Evolutionary conservation across 1,140 invertebrate genomes (phyloP), one percentile per base, ranked within the genome.

Genomic region (Phocides pigmalion): DNA sequence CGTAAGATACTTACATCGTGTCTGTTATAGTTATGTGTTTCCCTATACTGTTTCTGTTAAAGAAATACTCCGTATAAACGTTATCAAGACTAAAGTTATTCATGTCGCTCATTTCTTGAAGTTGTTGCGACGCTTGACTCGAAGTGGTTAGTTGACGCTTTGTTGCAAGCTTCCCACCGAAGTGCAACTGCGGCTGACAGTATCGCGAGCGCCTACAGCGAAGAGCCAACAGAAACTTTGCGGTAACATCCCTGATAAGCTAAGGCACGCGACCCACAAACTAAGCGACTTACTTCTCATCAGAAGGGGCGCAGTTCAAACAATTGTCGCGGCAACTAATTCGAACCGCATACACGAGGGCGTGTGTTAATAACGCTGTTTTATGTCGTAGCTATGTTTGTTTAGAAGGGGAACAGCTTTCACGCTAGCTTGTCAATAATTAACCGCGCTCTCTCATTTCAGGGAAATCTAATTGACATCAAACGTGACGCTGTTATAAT

Each of bases 241-340:
- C 74, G 65, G 69, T 67, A 78, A 79, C 77, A 76, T 74, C 58
- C 54, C 70, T 75, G 84, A 87, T 88, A 88, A 87, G 81, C 67
- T 62, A 64, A 64, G 68, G 66, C 72, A 54, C 65, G 66, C 73
- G 74, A 71, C 66, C 75, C 68, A 71, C 76, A 82, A 81, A 84
- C 74, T 82, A 69, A 65, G 42, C 54, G 50, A 63, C 62, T 62
- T 68, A 59, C 53, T 59, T 63, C 32, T 66, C 68, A 71, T 71
- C 70, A 68, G 67, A 62, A 32, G 68, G 64, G 47, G 62, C 63
- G 41, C 56, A 51, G 65, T 70, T 51, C 61, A 58, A 66, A 68
- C 42, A 66, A 73, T 73, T 72, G 63, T 72, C 62, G 58, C 44
- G 25, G 16, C 54, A 62, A 67, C 53, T 66, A 66, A 56, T 62